Base-by-base conservation (phyloP, 2,113 vertebrate species). In the Meleagris gallopavo region DNA sequence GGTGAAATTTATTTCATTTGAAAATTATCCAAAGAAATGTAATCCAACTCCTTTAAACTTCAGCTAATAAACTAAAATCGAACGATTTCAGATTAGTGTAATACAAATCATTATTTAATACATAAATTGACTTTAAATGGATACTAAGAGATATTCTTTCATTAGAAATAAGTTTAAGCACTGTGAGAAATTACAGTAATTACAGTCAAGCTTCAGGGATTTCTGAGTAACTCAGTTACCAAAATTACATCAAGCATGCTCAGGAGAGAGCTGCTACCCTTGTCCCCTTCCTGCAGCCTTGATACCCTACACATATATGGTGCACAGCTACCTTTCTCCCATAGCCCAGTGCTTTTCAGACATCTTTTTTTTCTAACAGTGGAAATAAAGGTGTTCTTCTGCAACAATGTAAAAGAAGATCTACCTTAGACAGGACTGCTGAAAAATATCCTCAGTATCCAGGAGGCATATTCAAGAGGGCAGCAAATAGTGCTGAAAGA, bases 91-190 rank as follows among this genome's bases (percentile, higher is more conserved):
- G 58, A 91, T 84, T 92, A 93, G 50, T 74, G 83, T 38, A 78
- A 36, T 46, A 69, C 67, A 90, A 90, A 76, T 83, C 0, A 7
- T 57, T 83, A 72, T 74, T 89, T 75, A 95, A 94, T 91, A 36
- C 77, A 95, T 71, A 86, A 92, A 95, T 80, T 69, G 12, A 60
- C 85, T 95, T 91, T 88, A 88, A 93, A 86, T 77, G 83, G 69
- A 36, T 88, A 74, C 46, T 91, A 76, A 84, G 36, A 86, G 15
- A 21, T 90, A 86, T 88, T 86, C 52, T 65, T 95, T 82, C 85
- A 86, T 89, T 88, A 86, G 54, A 96, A 97, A 91, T 89, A 89
- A 41, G 60, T 88, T 95, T 87, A 96, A 88, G 34, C 80, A 75
- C 85, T 57, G 6, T 83, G 73, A 95, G 79, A 93, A 97, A 96